These are phyloP conservation scores for Leptinotarsa defecta DNA, from an alignment of 1,140 invertebrate species.

Conservation along the genomic window DNA sequence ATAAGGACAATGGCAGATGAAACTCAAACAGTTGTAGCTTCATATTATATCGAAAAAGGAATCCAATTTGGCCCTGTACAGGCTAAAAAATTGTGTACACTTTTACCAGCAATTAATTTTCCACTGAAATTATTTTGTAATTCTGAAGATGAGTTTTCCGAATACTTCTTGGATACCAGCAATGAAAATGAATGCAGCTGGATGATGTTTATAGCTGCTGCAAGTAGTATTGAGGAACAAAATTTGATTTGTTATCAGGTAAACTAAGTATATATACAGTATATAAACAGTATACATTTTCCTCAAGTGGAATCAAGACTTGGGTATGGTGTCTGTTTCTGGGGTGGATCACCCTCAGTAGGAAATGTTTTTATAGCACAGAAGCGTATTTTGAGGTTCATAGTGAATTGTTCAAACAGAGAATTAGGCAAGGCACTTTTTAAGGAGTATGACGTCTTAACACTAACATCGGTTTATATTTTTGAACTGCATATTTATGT, in stretches of 20 bases:
- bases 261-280: slow-evolving; percentile 7
- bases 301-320: too few relatives aligned
- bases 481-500: too few relatives aligned
- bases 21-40: slow-evolving; percentile 37
- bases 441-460: too few relatives aligned
- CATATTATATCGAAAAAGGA: slow-evolving; percentile 42
- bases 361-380: too few relatives aligned
- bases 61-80: slow-evolving; percentile 52
- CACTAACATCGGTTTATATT: too few relatives aligned
- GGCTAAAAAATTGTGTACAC: slow-evolving; percentile 46
- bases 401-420: too few relatives aligned
- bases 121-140: slow-evolving; percentile 51
- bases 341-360: too few relatives aligned
- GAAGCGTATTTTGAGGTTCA: too few relatives aligned
- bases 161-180: slow-evolving; percentile 61
- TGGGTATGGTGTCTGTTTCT: too few relatives aligned
- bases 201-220: slow-evolving; percentile 66
- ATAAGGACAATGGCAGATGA: slow-evolving; percentile 48
- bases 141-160: slow-evolving; percentile 45
- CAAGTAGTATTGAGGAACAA: slow-evolving; percentile 58
- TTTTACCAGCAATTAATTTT: slow-evolving; percentile 48
- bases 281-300: not conserved
- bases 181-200: slow-evolving; percentile 66
- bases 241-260: slow-evolving; percentile 72
- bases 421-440: too few relatives aligned